These are phyloP conservation scores for Netelia fuscicornis DNA, from an alignment of 2,888 invertebrate species.

Conservation along the genomic window DNA sequence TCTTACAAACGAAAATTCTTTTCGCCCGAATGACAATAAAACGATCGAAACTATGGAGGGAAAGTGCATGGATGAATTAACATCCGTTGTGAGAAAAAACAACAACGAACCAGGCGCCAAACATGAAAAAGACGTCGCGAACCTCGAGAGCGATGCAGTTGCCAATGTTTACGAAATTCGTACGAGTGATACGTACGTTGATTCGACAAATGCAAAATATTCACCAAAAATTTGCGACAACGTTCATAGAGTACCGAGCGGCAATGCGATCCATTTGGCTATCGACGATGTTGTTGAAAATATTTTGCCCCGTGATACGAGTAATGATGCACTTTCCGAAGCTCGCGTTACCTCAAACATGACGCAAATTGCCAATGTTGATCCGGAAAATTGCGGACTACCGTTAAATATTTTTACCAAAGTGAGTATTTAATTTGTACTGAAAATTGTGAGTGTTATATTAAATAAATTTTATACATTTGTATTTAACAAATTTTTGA, in stretches of 20 bases:
- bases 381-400: conserved; percentile 92
- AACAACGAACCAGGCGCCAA: conserved; percentile 72
- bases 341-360: conserved; percentile 87
- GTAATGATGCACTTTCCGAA: conserved; percentile 88
- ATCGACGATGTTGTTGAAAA: conserved; percentile 84
- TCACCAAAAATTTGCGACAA: conserved; percentile 75
- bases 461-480: background rate
- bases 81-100: conserved; percentile 74
- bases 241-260: conserved; percentile 81
- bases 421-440: conserved; percentile 79
- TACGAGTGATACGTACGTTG: conserved; percentile 48
- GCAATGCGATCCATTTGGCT: conserved; percentile 80
- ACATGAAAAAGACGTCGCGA: background rate
- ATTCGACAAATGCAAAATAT: conserved; percentile 72
- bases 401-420: conserved; percentile 95
- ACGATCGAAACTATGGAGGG: conserved; percentile 81
- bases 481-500: background rate
- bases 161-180: conserved; percentile 24
- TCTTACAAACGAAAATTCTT: conserved; percentile 72
- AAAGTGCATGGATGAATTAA: conserved; percentile 77
- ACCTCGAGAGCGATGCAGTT: background rate
- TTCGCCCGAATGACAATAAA: conserved; percentile 79
- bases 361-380: conserved; percentile 88
- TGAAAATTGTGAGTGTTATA: too few species aligned
- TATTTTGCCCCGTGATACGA: conserved; percentile 90